These are phyloP conservation scores for Trichechus manatus DNA, from an alignment of 2,113 vertebrate genomes.

Conservation along the genomic window DNA sequence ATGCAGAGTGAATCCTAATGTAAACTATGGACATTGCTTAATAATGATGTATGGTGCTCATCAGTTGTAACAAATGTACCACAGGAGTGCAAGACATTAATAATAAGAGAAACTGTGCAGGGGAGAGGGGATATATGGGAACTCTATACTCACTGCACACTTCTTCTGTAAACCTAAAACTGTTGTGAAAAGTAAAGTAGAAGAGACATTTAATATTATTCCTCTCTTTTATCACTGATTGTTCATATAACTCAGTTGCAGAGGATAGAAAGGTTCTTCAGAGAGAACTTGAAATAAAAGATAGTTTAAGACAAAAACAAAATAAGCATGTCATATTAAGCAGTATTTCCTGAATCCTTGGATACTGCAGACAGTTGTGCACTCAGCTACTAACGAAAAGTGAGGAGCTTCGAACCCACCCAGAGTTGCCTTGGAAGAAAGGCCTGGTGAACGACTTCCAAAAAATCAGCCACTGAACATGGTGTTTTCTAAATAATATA, in stretches of 20 bases:
- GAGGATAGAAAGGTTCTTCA: neutral
- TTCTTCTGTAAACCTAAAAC: neutral
- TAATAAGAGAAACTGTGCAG: neutral
- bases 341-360: neutral
- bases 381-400: neutral
- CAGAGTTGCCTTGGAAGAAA: neutral
- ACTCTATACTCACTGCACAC: neutral
- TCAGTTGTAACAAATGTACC: neutral
- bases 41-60: neutral
- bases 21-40: neutral
- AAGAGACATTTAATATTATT: neutral
- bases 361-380: neutral
- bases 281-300: conserved; percentile 26
- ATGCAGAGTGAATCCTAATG: neutral
- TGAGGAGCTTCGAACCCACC: neutral
- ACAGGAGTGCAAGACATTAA: neutral
- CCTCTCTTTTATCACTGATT: neutral
- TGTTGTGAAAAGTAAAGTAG: neutral
- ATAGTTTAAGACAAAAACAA: neutral
- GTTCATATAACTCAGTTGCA: conserved; percentile 4
- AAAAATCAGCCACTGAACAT: neutral
- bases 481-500: neutral
- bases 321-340: conserved; percentile 15
- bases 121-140: neutral
- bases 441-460: neutral